A percentile compares a stretch with the other conserved stretches of the same genome.
These are phyloP conservation scores for Phylloscopus whistleri DNA, from an alignment of 2,113 vertebrate genomes.

Conservation along the genomic window DNA sequence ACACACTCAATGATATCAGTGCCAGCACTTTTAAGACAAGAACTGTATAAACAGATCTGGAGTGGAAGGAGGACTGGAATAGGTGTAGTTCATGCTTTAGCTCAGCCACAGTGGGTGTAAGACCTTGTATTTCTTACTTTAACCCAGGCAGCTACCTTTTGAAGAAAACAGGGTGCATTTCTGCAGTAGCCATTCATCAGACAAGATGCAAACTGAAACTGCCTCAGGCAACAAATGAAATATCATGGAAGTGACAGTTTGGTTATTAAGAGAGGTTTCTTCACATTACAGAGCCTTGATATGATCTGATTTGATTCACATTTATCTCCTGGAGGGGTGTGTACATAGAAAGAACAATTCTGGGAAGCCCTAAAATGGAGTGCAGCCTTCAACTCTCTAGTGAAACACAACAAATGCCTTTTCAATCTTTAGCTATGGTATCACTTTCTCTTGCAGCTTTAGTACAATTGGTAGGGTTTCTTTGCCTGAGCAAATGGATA, in stretches of 20 bases:
- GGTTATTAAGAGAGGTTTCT: constrained; percentile 33
- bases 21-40: not conserved
- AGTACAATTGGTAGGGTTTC: not conserved
- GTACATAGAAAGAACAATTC: not conserved
- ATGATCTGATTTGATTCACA: not conserved
- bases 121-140: not conserved
- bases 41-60: not conserved
- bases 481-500: not conserved
- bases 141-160: not conserved
- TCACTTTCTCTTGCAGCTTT: not conserved
- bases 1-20: not conserved
- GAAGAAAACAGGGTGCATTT: not conserved
- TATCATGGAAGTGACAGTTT: not conserved
- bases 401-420: not conserved
- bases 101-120: not conserved
- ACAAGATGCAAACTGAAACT: not conserved
- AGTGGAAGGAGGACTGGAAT: not conserved
- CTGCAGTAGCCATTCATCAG: not conserved
- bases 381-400: not conserved
- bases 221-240: constrained; percentile 7
- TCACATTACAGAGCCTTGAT: not conserved
- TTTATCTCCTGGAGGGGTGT: not conserved
- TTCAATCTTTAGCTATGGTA: not conserved
- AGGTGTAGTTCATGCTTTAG: not conserved
- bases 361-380: not conserved